Percentiles rank a stretch among this genome's conserved stretches.
Conservation (phyloP, 1,140 invertebrate species). For the Batillaria attramentaria region DNA sequence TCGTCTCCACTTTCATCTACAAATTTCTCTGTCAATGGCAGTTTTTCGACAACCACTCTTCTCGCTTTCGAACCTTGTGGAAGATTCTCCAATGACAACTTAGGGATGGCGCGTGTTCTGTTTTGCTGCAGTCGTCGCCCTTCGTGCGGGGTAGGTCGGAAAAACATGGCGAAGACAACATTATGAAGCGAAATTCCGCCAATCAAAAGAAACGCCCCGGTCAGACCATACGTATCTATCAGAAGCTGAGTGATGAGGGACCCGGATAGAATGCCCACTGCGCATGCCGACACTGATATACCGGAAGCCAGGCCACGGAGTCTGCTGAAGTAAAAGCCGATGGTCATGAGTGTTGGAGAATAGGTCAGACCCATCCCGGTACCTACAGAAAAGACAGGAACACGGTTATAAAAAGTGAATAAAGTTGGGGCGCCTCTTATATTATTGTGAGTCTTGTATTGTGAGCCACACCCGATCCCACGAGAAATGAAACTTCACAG, state of each 20-base stretch:
- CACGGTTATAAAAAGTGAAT: neutral
- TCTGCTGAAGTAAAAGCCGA: constrained; percentile 1
- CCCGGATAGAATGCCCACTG: neutral
- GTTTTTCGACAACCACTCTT: neutral
- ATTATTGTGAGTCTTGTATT: no score
- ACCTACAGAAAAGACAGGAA: neutral
- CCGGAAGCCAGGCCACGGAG: neutral
- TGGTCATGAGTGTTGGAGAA: neutral
- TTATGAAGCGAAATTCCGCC: neutral
- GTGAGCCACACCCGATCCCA: neutral
- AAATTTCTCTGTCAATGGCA: neutral
- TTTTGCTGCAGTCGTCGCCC: neutral
- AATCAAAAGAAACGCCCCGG: neutral
- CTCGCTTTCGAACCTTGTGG: neutral
- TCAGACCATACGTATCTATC: neutral
- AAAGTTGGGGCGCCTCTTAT: no score
- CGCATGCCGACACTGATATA: neutral
- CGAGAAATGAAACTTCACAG: neutral
- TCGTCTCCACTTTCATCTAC: neutral
- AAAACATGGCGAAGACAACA: neutral
- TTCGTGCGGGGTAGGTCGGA: neutral
- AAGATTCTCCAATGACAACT: neutral
- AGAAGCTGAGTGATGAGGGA: neutral
- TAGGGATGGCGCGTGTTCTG: no score
- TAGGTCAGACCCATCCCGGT: neutral